Percentiles rank a stretch among this genome's conserved stretches.
These are phyloP conservation scores for Melanerpes formicivorus DNA, from an alignment of 2,113 vertebrate genomes.

Conservation along the genomic window DNA sequence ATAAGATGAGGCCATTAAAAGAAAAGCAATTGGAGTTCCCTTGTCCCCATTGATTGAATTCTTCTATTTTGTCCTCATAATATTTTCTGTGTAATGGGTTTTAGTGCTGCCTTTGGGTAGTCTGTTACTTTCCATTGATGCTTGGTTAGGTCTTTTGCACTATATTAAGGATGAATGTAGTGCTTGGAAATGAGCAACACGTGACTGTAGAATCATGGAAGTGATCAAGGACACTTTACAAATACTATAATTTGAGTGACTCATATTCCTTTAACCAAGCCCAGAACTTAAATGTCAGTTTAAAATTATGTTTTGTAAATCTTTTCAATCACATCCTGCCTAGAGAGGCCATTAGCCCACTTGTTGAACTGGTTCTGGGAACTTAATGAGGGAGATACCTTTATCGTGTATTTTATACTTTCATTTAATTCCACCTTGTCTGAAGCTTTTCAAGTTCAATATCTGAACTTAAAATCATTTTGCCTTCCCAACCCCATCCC, in stretches of 20 bases:
- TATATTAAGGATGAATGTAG: not conserved
- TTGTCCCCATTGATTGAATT: not conserved
- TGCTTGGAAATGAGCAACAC: not conserved
- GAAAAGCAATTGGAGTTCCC: not conserved
- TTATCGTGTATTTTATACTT: not conserved
- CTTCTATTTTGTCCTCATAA: not conserved
- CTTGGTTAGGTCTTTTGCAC: conserved; percentile 15
- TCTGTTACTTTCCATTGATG: conserved; percentile 3
- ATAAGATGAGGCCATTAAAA: not conserved
- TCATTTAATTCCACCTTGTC: conserved; percentile 1
- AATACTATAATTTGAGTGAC: conserved; percentile 14
- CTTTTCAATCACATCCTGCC: not conserved
- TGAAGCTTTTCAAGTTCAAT: not conserved
- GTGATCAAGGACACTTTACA: not conserved
- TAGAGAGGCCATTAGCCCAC: conserved; percentile 11
- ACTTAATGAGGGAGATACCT: conserved; percentile 5
- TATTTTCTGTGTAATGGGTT: conserved; percentile 30
- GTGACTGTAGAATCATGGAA: conserved; percentile 8
- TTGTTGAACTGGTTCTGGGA: conserved; percentile 37
- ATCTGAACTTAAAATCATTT: not conserved
- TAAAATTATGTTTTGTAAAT: conserved; percentile 23
- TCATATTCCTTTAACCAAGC: conserved; percentile 20
- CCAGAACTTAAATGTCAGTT: conserved; percentile 35
- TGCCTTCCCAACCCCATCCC: not conserved
- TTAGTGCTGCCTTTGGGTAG: conserved; percentile 35